Conservation (phyloP, 2,113 vertebrate species). For the Cisticola juncidis region DNA sequence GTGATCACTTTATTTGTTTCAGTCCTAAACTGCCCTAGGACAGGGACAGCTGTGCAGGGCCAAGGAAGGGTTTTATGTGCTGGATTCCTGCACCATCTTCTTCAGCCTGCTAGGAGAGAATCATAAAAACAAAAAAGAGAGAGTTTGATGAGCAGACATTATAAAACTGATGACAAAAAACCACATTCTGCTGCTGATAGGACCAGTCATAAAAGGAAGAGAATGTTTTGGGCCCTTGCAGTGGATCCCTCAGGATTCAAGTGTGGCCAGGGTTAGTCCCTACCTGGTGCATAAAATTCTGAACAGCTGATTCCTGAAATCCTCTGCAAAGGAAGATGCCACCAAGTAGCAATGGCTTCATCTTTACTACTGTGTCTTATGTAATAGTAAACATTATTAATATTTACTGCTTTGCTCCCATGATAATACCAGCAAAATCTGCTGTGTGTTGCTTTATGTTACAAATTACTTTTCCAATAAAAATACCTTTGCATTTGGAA, state of each 20-base stretch:
- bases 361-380: not conserved
- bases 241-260: not conserved
- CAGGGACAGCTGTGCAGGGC: not conserved
- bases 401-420: not conserved
- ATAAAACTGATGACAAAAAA: not conserved
- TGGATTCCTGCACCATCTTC: not conserved
- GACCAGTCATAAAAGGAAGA: not conserved
- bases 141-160: not conserved
- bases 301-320: not conserved
- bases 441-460: not conserved
- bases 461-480: not conserved
- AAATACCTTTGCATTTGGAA: not conserved
- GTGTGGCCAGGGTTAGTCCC: not conserved
- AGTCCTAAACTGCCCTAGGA: not conserved
- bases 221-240: not conserved
- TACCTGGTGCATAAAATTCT: not conserved
- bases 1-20: not conserved
- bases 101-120: not conserved
- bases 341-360: not conserved
- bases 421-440: not conserved
- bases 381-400: not conserved
- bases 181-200: not conserved
- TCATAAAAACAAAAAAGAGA: not conserved
- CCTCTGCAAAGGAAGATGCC: not conserved
- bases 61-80: not conserved